Percentiles rank a stretch among this genome's conserved stretches.
Conservation (phyloP, 2,797 vertebrate species). For the Rhinatrema bivittatum region DNA sequence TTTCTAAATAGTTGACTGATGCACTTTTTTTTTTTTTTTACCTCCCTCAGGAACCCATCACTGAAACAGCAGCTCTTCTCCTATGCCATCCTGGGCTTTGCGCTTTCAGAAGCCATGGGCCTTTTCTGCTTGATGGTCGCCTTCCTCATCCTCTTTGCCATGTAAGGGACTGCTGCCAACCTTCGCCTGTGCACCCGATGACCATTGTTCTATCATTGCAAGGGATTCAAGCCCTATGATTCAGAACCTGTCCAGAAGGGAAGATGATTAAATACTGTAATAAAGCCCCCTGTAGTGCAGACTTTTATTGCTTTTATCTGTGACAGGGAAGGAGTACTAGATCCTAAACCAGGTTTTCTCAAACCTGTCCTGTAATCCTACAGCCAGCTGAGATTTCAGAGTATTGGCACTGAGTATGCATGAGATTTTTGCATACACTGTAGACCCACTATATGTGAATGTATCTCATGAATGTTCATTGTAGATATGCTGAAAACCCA, state of each 20-base stretch:
- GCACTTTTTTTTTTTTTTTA: constrained; percentile 6
- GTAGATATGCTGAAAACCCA: too few relatives aligned
- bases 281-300: constrained; percentile 18
- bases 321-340: background rate
- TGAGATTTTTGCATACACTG: too few relatives aligned
- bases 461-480: too few relatives aligned
- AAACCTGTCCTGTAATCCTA: too few relatives aligned
- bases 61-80: constrained; percentile 91
- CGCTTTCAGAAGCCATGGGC: constrained; percentile 88
- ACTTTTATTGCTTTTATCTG: background rate
- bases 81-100: constrained; percentile 87
- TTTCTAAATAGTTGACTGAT: too few relatives aligned
- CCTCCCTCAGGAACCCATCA: constrained; percentile 80
- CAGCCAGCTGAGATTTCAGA: background rate
- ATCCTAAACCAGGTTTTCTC: too few relatives aligned
- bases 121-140: constrained; percentile 93
- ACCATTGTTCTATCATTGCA: background rate
- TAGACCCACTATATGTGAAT: too few relatives aligned
- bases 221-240: constrained; percentile 12
- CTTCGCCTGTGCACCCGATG: background rate
- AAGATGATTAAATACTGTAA: constrained; percentile 45
- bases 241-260: constrained; percentile 27
- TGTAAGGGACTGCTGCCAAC: constrained; percentile 53
- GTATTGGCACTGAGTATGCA: constrained; percentile 19
- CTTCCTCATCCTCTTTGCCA: constrained; percentile 90